Percentiles rank a stretch among this genome's conserved stretches.
These are phyloP conservation scores for Dendrolimus kikuchii DNA, from an alignment of 1,140 invertebrate species.

Conservation along the genomic window DNA sequence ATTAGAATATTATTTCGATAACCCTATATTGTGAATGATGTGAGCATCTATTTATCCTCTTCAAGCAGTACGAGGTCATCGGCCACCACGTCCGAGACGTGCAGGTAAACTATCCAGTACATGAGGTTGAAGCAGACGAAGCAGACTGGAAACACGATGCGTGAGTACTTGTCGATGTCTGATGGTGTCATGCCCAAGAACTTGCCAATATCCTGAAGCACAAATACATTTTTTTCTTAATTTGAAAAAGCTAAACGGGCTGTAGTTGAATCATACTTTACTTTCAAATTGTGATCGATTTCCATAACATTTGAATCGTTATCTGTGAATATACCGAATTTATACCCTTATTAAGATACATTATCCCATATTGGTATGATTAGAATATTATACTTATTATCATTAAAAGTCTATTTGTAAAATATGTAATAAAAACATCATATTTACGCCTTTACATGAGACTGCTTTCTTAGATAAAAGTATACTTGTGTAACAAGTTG, in stretches of 20 bases:
- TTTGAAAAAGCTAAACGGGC: neutral
- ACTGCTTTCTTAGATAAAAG: no score
- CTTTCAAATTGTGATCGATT: no score
- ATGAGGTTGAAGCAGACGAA: slow-evolving; percentile 97
- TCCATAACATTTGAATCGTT: neutral
- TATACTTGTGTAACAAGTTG: no score
- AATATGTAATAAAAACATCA: no score
- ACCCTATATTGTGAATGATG: no score
- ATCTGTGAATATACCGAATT: neutral
- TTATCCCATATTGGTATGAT: neutral
- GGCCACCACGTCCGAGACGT: slow-evolving; percentile 95
- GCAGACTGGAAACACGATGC: slow-evolving; percentile 94
- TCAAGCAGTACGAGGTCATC: slow-evolving; percentile 91
- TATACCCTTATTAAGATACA: neutral
- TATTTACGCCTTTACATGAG: no score
- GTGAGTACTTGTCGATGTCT: slow-evolving; percentile 95
- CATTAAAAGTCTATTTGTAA: neutral
- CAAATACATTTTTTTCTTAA: neutral
- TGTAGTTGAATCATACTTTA: neutral
- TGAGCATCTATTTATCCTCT: slow-evolving; percentile 45
- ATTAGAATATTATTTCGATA: no score
- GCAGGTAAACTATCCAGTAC: slow-evolving; percentile 97
- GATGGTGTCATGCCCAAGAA: slow-evolving; percentile 91
- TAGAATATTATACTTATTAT: no score
- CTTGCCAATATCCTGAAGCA: slow-evolving; percentile 83